Conservation (phyloP, 1,140 invertebrate genomes). For the Scaptodrosophila lebanonensis region DNA sequence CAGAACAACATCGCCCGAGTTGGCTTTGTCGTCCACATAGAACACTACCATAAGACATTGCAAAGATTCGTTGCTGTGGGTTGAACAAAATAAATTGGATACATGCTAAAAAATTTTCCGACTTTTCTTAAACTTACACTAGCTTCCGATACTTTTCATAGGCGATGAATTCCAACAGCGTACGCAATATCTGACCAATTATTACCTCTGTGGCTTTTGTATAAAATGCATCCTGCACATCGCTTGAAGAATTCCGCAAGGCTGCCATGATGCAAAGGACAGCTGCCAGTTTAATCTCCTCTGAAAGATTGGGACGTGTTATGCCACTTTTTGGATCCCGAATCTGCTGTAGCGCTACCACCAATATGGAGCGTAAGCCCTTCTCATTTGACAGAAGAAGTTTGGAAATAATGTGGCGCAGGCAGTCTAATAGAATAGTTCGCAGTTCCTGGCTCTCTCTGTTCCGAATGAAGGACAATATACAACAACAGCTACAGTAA, state of each 20-base stretch:
- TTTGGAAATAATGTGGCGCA: constrained; percentile 49
- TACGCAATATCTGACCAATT: constrained; percentile 58
- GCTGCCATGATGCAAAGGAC: constrained; percentile 48
- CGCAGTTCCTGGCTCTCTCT: constrained; percentile 63
- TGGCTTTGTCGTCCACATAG: constrained; percentile 66
- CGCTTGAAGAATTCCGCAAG: constrained; percentile 45
- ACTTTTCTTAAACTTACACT: constrained; percentile 38
- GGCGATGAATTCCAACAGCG: constrained; percentile 52
- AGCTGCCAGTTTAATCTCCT: constrained; percentile 69
- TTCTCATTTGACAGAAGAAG: constrained; percentile 52
- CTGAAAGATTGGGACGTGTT: constrained; percentile 48
- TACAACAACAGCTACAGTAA: not conserved
- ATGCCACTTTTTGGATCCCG: constrained; percentile 33
- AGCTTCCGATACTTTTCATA: constrained; percentile 60
- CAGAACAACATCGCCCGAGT: constrained; percentile 62
- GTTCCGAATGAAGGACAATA: not conserved
- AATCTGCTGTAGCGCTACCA: constrained; percentile 59
- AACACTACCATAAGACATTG: constrained; percentile 60
- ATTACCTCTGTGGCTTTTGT: constrained; percentile 32
- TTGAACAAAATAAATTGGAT: not conserved
- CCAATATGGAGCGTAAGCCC: constrained; percentile 55
- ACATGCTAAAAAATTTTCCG: not conserved
- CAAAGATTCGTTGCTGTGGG: constrained; percentile 19
- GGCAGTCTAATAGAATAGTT: constrained; percentile 47
- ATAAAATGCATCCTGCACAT: constrained; percentile 66